phyloP scores from a whole-genome alignment of 2,888 invertebrate genomes.

The Calliphora vomitoria region DNA sequence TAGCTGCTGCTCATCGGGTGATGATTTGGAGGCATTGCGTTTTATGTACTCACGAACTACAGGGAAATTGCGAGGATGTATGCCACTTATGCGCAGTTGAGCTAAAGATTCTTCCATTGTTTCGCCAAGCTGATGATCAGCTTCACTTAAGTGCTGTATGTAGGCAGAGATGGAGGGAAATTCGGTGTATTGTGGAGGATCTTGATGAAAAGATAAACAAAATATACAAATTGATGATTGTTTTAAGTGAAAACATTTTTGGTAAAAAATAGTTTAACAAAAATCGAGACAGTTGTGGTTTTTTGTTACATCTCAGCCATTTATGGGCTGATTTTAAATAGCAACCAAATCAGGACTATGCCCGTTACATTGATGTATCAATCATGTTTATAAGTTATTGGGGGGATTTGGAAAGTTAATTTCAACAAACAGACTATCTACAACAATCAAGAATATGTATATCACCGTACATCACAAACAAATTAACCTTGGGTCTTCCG shows the following conservation, averaged over 20 bases:
- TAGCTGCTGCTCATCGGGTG: conserved; percentile 75
- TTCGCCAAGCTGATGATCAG: conserved; percentile 47
- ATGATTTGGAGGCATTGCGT: conserved; percentile 72
- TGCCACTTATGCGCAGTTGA: conserved; percentile 76
- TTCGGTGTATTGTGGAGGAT: conserved; percentile 77
- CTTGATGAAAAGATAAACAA: conserved; percentile 27
- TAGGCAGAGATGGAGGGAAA: conserved; percentile 81
- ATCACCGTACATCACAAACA: too few relatives aligned
- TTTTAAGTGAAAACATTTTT: too few relatives aligned
- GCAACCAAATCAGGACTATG: too few relatives aligned
- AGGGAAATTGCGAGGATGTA: conserved; percentile 79
- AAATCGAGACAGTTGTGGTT: too few relatives aligned
- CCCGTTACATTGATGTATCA: neutral
- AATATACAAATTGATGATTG: neutral
- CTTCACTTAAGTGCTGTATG: conserved; percentile 72
- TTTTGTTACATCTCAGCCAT: too few relatives aligned
- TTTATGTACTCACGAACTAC: conserved; percentile 79
- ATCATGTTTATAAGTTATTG: neutral
- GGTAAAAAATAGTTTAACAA: too few relatives aligned
- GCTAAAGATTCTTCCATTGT: conserved; percentile 76
- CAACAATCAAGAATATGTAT: too few relatives aligned
- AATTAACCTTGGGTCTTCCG: too few relatives aligned
- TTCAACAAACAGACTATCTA: too few relatives aligned
- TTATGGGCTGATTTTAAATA: too few relatives aligned
- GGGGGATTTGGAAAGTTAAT: too few relatives aligned